Evolutionary conservation across 1,140 invertebrate genomes (phyloP).

Genomic region (Lanistes nyassanus): DNA sequence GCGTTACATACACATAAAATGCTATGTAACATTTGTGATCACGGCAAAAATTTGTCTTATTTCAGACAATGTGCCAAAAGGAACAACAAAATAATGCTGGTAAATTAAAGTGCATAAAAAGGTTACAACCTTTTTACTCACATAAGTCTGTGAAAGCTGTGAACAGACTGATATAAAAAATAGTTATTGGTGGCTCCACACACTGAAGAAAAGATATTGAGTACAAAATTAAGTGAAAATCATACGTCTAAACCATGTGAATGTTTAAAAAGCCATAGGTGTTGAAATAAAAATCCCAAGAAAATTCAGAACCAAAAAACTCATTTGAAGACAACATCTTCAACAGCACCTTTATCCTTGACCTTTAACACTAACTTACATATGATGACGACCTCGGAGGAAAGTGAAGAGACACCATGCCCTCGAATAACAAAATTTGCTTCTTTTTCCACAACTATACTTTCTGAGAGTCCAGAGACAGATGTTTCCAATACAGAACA

Average conservation of each 20-base stretch:
- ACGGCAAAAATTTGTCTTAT: too few species aligned
- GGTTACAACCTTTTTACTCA: not conserved
- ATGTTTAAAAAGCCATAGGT: not conserved
- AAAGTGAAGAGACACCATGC: slow-evolving; percentile 24
- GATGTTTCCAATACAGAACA: slow-evolving; percentile 40
- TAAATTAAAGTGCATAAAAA: not conserved
- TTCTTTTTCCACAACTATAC: slow-evolving; percentile 42
- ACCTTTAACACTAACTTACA: slow-evolving; percentile 37
- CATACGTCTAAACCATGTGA: not conserved
- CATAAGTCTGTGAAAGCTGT: too few species aligned
- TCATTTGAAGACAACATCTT: not conserved
- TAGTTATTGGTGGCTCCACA: not conserved
- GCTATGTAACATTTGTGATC: too few species aligned
- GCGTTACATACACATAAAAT: too few species aligned
- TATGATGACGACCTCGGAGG: slow-evolving; percentile 41
- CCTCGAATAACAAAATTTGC: slow-evolving; percentile 45
- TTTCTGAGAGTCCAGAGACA: slow-evolving; percentile 35
- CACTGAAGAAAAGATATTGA: not conserved
- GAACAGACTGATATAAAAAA: too few species aligned
- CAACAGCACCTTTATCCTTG: not conserved
- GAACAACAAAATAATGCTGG: not conserved
- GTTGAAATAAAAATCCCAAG: not conserved
- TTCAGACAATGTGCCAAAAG: not conserved
- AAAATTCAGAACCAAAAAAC: not conserved
- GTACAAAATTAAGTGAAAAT: too few species aligned